Evolutionary conservation across 2,113 vertebrate species (phyloP), one percentile per base, ranked within the genome.

Genomic region (western clawed frog (Xenopus tropicalis)): DNA sequence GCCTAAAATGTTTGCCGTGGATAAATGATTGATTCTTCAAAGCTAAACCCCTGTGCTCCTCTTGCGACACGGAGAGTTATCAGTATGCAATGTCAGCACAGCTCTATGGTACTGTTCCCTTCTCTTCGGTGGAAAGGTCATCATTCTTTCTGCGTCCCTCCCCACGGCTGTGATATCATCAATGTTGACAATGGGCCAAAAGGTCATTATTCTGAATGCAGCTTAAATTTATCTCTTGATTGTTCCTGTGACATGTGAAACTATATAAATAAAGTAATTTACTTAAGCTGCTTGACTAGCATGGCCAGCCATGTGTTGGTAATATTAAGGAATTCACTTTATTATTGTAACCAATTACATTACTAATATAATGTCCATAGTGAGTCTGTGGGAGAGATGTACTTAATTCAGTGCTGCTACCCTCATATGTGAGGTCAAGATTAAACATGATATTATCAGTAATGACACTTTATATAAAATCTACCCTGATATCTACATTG

Each of bases 1-100:
- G 19, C 52, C 52, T 54, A 54, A 54, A 54, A 54, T 29, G 57
- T 54, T 54, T 54, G 52, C 9, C 52, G 7, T 54, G 52, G 52
- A 3, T n/a, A 52, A 76, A 69, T 76, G 20, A 76, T 76, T 69
- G 46, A 56, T 69, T 69, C 73, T 76, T 76, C 73, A 76, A 76
- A 76, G 73, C 46, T 44, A 11, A 63, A 17, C 20, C 20, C 69
- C 46, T 76, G 29, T 3, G 29, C 29, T 37, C 2, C 29, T 37
- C 29, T 37, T 37, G 29, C 63, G 66, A 58, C 16, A 69, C 66
- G 63, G 6, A 21, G 14, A 63, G 23, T 44, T 61, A 48, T 37
- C 21, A 25, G 56, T 42, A 2, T 23, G 56, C 57, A 29, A 24
- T 23, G 57, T 75, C 66, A 75, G 72, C 72, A 61, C 1, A 17